Evolutionary conservation across 2,888 invertebrate species (phyloP), one percentile per base, ranked within the genome.

Genomic region (Brachypterus glaber): DNA sequence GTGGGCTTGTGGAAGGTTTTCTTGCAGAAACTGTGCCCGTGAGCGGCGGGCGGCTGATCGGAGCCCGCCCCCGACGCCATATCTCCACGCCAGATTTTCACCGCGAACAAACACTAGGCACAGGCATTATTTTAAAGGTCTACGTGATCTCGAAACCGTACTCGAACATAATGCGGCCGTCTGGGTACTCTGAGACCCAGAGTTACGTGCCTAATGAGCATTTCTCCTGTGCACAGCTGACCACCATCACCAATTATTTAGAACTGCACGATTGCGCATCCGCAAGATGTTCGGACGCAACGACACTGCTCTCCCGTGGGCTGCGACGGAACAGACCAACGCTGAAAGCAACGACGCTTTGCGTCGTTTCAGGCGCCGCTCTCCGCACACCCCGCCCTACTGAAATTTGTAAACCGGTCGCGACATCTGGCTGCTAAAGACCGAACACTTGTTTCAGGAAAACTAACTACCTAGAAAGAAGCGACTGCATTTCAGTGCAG

Each of bases 1-100:
- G 95, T 93, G 69, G 96, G 97, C 79, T 96, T 96, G 78, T 97
- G 97, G 80, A 97, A 98, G 73, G 95, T 96, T 78, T 96, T 97
- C 85, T 96, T 97, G 73, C 84, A 84, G 82, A 98, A 98, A 79
- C 87, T 91, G 80, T 98, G 98, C 66, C 91, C 91, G 74, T 85
- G 71, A 65, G 64, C 63, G 72, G 73, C 73, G 72, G 73, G 69
- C 71, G 73, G 70, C 70, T 72, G 57, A 45, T 58, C 56, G 55
- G 58, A 57, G 54, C 55, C 59, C 54, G 58, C 64, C 66, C 64
- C 68, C 67, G 72, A 69, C 70, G 71, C 71, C 71, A 71, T 71
- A 63, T 66, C 70, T 68, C 69, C 68, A 69, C 72, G 72, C 72
- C 73, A 71, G 70, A 72, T 70, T 71, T 69, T 72, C 72, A 72